These are phyloP conservation scores for Corythaixoides concolor DNA, from an alignment of 2,113 vertebrate species.

Conservation along the genomic window DNA sequence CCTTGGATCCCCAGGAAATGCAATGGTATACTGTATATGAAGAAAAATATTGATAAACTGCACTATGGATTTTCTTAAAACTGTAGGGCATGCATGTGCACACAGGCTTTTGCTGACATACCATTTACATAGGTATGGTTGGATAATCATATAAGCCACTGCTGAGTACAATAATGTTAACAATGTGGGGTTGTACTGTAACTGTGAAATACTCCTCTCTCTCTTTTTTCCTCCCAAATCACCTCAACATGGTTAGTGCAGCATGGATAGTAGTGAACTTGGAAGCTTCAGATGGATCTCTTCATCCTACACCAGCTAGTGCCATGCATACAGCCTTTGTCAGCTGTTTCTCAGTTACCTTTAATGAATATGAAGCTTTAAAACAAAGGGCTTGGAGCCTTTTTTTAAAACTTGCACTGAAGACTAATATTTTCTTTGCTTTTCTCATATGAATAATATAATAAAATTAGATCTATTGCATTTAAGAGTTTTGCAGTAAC, in stretches of 20 bases:
- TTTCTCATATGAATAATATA: background rate
- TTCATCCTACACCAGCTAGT: background rate
- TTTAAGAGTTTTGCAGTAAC: background rate
- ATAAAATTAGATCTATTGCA: background rate
- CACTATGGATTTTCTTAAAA: background rate
- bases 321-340: background rate
- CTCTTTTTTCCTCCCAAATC: background rate
- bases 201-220: background rate
- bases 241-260: background rate
- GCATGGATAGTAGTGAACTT: background rate
- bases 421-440: background rate
- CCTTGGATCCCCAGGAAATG: background rate
- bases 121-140: background rate
- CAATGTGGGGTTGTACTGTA: background rate
- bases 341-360: background rate
- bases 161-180: background rate
- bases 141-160: background rate
- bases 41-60: background rate
- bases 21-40: background rate
- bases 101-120: background rate
- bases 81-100: background rate
- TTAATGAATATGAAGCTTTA: background rate
- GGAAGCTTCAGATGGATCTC: background rate
- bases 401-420: background rate
- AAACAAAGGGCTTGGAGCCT: background rate